Percentiles rank a stretch among this genome's conserved stretches.
These are phyloP conservation scores for Apis laboriosa DNA, from an alignment of 1,140 invertebrate genomes.

Conservation along the genomic window DNA sequence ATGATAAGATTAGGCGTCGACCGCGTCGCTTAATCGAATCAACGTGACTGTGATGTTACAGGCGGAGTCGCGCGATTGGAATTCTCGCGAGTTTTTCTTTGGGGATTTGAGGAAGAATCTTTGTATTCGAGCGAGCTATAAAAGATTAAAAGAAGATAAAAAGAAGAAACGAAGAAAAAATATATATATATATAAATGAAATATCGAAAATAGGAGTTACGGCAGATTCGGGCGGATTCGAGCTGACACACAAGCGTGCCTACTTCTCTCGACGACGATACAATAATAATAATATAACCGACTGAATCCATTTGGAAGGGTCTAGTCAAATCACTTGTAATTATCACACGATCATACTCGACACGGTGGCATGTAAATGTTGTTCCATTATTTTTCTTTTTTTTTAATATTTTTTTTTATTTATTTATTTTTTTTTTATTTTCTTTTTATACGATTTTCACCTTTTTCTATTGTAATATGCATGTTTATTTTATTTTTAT, in stretches of 20 bases:
- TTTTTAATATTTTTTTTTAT: background rate
- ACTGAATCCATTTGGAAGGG: slow-evolving; percentile 67
- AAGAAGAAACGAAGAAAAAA: background rate
- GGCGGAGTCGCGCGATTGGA: slow-evolving; percentile 12
- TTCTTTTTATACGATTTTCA: slow-evolving; percentile 1
- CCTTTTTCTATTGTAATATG: slow-evolving; percentile 11
- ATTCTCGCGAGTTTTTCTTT: background rate
- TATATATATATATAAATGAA: background rate
- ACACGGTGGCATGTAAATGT: slow-evolving; percentile 76
- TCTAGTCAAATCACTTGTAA: slow-evolving; percentile 78
- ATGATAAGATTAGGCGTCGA: slow-evolving; percentile 75
- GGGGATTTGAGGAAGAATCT: background rate
- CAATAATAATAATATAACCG: slow-evolving; percentile 50
- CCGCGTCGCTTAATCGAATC: slow-evolving; percentile 77
- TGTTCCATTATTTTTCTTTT: slow-evolving; percentile 1
- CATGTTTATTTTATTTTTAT: background rate
- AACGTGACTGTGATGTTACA: slow-evolving; percentile 62
- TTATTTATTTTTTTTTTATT: background rate
- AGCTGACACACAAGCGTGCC: slow-evolving; percentile 42
- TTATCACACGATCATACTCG: slow-evolving; percentile 78
- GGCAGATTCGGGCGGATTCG: slow-evolving; percentile 11
- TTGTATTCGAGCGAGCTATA: background rate
- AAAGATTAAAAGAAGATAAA: background rate
- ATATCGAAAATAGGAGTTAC: background rate
- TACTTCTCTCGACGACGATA: slow-evolving; percentile 18